Evolutionary conservation across 2,113 vertebrate species (phyloP).

Genomic region (Calidris pugnax): DNA sequence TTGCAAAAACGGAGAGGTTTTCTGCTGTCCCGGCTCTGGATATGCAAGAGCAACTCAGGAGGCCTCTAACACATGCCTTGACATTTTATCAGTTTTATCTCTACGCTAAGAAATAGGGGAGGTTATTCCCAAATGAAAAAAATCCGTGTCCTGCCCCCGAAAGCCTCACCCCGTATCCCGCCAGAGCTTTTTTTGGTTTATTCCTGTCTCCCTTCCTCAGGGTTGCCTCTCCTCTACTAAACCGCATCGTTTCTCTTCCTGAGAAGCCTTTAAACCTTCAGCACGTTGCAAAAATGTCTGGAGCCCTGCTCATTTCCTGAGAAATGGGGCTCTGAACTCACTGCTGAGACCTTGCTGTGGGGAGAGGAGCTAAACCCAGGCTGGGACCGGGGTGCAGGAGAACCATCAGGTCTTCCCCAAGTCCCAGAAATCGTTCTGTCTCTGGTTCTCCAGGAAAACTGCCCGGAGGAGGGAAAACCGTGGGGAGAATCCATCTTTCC

Average conservation of each 20-base stretch:
- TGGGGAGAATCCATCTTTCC: background rate
- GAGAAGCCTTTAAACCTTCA: background rate
- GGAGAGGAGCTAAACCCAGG: background rate
- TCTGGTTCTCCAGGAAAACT: background rate
- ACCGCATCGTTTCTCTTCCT: background rate
- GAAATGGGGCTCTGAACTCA: background rate
- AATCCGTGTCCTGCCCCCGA: background rate
- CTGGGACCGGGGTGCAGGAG: background rate
- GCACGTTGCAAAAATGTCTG: accelerated
- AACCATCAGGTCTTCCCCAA: background rate
- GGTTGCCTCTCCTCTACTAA: background rate
- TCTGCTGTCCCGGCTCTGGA: background rate
- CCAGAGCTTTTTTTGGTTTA: background rate
- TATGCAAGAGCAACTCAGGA: background rate
- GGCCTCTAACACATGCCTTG: too few species aligned
- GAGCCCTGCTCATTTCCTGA: background rate
- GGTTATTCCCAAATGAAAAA: background rate
- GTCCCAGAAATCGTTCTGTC: background rate
- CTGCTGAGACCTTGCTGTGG: accelerated
- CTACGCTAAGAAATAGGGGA: accelerated
- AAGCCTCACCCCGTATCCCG: background rate
- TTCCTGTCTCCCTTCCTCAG: background rate
- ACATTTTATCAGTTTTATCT: background rate
- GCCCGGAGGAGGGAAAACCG: background rate
- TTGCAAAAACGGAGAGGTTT: background rate